Base-by-base conservation (phyloP, 2,888 invertebrate species). In the Cistogaster globosa region DNA sequence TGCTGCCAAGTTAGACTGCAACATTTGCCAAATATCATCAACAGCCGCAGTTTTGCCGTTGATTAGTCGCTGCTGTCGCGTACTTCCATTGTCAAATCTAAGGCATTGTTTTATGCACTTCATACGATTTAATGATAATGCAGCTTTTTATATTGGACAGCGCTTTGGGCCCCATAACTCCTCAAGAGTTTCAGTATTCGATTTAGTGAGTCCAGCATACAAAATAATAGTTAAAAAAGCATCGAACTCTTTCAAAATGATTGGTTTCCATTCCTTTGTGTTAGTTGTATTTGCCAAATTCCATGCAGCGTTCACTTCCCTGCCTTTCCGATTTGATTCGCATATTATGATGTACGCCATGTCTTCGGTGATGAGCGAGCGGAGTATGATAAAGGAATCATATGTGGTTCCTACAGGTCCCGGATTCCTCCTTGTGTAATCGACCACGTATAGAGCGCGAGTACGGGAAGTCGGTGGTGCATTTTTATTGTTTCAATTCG, bases 11-110 rank as follows among this genome's bases (percentile, higher is more conserved):
- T n/a, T 18, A 14, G 57, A 18, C 8, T 57, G 16, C 26, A 57
- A 22, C 16, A 26, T 32, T 32, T 57, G 57, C 57, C 57, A 57
- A 67, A 51, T 12, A 16, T 26, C 16, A 45, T 42, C 38, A 32
- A 26, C 57, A 16, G 42, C 45, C 6, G 57, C 55, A 38, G 57
- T n/a, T 58, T 18, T 55, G 3, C 69, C 8, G 45, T 71, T 71
- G 58, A 26, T 45, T 48, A 22, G 16, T 32, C 26, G 26, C 26
- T 26, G 8, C 6, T 1, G 32, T 32, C 57, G 57, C 26, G 57
- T 57, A 26, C 26, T 57, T 26, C 8, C 57, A 26, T 26, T 57
- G 9, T 57, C 57, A 14, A 57, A 57, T 16, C 57, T 11, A 57
- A 57, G 22, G 16, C 11, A 22, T 26, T 57, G n/a, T n/a, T n/a